Percentiles rank a stretch among this genome's conserved stretches.
Conservation (phyloP, 2,113 vertebrate species). For the Typhlomys cinereus region DNA sequence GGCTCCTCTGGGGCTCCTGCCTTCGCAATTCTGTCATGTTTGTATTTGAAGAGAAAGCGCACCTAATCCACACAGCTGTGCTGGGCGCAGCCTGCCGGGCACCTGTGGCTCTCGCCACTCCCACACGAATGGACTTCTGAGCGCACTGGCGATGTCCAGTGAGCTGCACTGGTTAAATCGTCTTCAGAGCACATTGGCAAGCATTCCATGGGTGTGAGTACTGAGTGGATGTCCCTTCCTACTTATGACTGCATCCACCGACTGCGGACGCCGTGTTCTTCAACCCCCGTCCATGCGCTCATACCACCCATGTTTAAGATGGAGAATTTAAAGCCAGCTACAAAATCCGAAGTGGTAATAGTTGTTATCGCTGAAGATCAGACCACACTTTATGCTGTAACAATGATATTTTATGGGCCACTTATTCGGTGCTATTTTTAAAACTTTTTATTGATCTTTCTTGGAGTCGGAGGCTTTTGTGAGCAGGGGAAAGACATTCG, state of each 20-base stretch:
- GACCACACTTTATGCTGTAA: neutral
- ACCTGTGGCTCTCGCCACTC: neutral
- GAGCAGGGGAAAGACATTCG: neutral
- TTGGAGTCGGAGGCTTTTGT: conserved; percentile 43
- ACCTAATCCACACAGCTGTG: neutral
- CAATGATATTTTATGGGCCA: neutral
- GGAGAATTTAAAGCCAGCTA: neutral
- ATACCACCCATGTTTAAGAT: neutral
- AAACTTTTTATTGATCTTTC: neutral
- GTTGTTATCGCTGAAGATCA: neutral
- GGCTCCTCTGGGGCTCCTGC: neutral
- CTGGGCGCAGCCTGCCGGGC: neutral
- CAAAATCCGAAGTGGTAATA: neutral
- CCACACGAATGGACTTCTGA: neutral
- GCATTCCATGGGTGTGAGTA: neutral
- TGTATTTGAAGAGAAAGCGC: neutral
- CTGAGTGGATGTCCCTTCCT: neutral
- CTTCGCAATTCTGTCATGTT: neutral
- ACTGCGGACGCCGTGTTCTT: neutral
- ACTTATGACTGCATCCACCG: neutral
- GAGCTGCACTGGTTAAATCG: neutral
- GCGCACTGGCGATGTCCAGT: neutral
- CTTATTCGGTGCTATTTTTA: conserved; percentile 34
- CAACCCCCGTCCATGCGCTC: neutral
- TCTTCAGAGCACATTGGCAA: neutral